phyloP scores from a whole-genome alignment of 2,888 invertebrate species.

The Apamea crenata region DNA sequence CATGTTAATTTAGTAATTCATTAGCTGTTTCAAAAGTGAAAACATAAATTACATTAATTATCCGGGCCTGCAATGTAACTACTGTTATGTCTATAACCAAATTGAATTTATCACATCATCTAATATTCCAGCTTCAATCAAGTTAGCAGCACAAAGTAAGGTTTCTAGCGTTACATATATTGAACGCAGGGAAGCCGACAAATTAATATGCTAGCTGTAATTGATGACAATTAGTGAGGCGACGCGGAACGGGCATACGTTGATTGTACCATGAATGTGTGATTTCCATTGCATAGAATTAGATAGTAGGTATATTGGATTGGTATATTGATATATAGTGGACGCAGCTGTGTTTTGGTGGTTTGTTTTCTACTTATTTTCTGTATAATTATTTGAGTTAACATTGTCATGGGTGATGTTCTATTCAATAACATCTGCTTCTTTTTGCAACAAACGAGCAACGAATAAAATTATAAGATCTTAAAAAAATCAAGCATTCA shows the following conservation, averaged over 20 bases:
- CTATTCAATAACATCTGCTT: not conserved
- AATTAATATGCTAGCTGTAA: conserved; percentile 74
- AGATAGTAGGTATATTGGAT: conserved; percentile 40
- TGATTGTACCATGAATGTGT: conserved; percentile 69
- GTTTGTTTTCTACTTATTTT: not conserved
- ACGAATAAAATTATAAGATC: too few relatives aligned
- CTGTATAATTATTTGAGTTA: not conserved
- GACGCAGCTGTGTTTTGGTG: not conserved
- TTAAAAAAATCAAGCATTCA: not conserved
- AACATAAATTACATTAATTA: not conserved
- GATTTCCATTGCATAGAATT: conserved; percentile 58
- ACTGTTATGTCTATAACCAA: not conserved
- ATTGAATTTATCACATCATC: conserved; percentile 23
- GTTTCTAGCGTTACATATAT: conserved; percentile 50
- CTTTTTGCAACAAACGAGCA: not conserved
- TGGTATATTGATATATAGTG: conserved; percentile 1
- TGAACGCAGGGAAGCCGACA: conserved; percentile 63
- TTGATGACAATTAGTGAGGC: conserved; percentile 74
- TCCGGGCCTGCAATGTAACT: not conserved
- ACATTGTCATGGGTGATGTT: not conserved
- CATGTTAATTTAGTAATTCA: not conserved
- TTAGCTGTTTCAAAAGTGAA: not conserved
- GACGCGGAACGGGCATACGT: conserved; percentile 62
- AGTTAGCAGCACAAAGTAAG: conserved; percentile 45
- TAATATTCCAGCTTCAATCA: conserved; percentile 45